Conservation (phyloP, 2,113 vertebrate species). For the Pteronura brasiliensis region DNA sequence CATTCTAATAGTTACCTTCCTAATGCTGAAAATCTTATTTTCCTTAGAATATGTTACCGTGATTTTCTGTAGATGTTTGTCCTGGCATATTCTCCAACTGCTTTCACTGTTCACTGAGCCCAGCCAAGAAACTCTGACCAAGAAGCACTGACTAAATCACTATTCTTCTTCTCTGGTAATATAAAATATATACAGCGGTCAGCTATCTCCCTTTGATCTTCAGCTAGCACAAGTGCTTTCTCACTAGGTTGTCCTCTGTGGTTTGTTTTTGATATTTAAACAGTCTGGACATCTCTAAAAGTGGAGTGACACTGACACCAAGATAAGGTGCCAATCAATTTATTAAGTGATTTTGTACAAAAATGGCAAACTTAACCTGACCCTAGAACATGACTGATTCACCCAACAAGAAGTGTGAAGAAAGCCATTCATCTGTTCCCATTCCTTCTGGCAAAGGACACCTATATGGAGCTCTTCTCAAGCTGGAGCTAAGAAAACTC, state of each 20-base stretch:
- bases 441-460: not conserved
- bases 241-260: constrained; percentile 48
- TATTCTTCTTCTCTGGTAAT: not conserved
- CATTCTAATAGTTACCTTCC: not conserved
- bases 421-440: constrained; percentile 59
- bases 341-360: constrained; percentile 71
- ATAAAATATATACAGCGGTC: constrained; percentile 10
- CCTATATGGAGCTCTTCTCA: not conserved
- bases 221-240: constrained; percentile 42
- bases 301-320: constrained; percentile 51
- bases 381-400: constrained; percentile 48
- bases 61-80: not conserved
- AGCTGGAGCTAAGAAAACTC: not conserved
- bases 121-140: not conserved
- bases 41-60: not conserved
- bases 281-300: constrained; percentile 73
- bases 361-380: constrained; percentile 66
- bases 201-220: constrained; percentile 66
- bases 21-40: not conserved
- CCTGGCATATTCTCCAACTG: not conserved
- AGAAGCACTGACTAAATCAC: not conserved
- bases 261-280: constrained; percentile 77
- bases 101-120: not conserved
- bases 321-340: constrained; percentile 66
- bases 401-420: constrained; percentile 47